Percentiles rank a stretch among this genome's conserved stretches.
Evolutionary conservation across 2,888 invertebrate genomes (phyloP).

Genomic region (Lydus trimaculatus): DNA sequence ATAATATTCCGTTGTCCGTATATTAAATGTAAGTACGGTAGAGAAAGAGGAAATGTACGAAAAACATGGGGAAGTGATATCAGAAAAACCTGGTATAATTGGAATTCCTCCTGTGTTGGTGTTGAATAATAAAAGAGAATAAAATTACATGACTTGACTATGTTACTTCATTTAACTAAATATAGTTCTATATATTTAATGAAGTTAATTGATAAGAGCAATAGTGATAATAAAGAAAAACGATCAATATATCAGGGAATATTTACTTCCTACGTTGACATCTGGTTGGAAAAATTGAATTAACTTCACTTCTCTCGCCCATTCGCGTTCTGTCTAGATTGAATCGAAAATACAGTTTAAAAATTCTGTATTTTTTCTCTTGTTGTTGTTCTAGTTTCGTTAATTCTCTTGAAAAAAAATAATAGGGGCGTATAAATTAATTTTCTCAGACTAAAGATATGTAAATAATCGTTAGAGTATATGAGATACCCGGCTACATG

Average conservation of each 20-base stretch:
- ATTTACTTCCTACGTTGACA: background rate
- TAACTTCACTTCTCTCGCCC: background rate
- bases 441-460: background rate
- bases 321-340: background rate
- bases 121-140: background rate
- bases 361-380: background rate
- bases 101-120: constrained; percentile 3
- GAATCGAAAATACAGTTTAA: background rate
- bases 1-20: background rate
- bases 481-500: background rate
- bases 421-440: background rate
- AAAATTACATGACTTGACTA: constrained; percentile 1
- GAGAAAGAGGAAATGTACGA: background rate
- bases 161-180: background rate
- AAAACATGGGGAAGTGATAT: background rate
- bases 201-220: background rate
- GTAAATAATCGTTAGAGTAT: background rate
- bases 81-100: background rate
- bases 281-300: constrained; percentile 3
- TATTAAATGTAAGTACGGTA: background rate
- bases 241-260: background rate
- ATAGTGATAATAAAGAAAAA: background rate
- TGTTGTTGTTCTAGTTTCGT: background rate
- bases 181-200: background rate
- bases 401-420: background rate